Evolutionary conservation across 2,797 vertebrate species (phyloP), one percentile per base, ranked within the genome.

Genomic region (Micromesistius poutassou): DNA sequence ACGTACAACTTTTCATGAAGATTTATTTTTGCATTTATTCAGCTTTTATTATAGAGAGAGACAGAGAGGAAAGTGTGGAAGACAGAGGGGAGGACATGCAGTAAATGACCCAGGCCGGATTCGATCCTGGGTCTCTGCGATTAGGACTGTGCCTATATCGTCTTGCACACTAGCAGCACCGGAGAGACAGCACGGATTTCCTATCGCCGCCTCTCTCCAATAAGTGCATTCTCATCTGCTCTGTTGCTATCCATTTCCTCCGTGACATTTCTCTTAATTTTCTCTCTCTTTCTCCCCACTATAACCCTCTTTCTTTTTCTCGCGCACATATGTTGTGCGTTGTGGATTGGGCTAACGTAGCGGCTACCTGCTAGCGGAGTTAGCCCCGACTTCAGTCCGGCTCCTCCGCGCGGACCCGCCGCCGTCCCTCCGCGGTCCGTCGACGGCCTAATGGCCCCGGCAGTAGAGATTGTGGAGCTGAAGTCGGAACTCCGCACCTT

Each of bases 131-230:
- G n/a, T n/a, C n/a, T n/a, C n/a, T n/a, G n/a, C n/a, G n/a, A n/a
- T n/a, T n/a, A n/a, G n/a, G n/a, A n/a, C n/a, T n/a, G n/a, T n/a
- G n/a, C n/a, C n/a, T n/a, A n/a, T n/a, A n/a, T n/a, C n/a, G n/a
- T n/a, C n/a, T n/a, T n/a, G n/a, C n/a, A n/a, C n/a, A n/a, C n/a
- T n/a, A n/a, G n/a, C 88, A 79, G 81, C 75, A 81, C 87, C 92
- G 89, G 91, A 89, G 90, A 89, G 91, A 90, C 89, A 92, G 86
- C 87, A 87, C 87, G 87, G 89, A 92, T 93, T 93, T 93, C 92
- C 92, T 93, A 89, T 90, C 80, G 83, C 84, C 38, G 84, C 85
- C 6, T 25, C 89, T 87, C 81, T 81, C 83, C 79, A 79, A 85
- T 80, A 82, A 88, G 90, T 92, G 93, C 90, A 90, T 92, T 80